A percentile compares a stretch with the other conserved stretches of the same genome.
Conservation (phyloP, 2,113 vertebrate genomes). For the Pongo pygmaeus region DNA sequence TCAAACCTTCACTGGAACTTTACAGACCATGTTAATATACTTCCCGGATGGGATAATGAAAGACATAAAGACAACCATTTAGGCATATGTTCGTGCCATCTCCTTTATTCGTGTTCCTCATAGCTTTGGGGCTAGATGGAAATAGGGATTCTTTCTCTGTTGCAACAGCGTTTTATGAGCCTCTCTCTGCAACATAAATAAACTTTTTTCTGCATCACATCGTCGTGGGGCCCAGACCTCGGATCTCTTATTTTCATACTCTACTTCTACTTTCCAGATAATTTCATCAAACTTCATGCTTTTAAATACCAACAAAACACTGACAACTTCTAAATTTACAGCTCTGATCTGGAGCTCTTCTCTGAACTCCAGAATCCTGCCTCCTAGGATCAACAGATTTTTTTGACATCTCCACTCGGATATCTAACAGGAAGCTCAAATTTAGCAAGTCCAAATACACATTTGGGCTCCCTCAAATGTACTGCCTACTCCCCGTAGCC, state of each 20-base stretch:
- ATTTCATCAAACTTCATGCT: not conserved
- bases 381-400: not conserved
- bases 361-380: not conserved
- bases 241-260: not conserved
- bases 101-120: not conserved
- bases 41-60: not conserved
- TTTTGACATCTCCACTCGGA: not conserved
- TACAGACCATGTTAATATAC: not conserved
- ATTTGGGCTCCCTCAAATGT: not conserved
- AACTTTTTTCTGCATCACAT: not conserved
- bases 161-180: not conserved
- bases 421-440: not conserved
- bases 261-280: not conserved
- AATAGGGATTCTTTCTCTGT: not conserved
- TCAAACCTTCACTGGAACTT: not conserved
- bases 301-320: not conserved
- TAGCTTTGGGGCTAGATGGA: not conserved
- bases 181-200: not conserved
- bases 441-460: not conserved
- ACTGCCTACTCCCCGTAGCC: not conserved
- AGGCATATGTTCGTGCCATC: not conserved
- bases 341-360: not conserved
- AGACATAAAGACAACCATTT: not conserved
- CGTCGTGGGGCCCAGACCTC: not conserved
- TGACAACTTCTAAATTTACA: not conserved